Conservation (phyloP, 1,140 invertebrate genomes). For the Mesaphorura yosii region DNA sequence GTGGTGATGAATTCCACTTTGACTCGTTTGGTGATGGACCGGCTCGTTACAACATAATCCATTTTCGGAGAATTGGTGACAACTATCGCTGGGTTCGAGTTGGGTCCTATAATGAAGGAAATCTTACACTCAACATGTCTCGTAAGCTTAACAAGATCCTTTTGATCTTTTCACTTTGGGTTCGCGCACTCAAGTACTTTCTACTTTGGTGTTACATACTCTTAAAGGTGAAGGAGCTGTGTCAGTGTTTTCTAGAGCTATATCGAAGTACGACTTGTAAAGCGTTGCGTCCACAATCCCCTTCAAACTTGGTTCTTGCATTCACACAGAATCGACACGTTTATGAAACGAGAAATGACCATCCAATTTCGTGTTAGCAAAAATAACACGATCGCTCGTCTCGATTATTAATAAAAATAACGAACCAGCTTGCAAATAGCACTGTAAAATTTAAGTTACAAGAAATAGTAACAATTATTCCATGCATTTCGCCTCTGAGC, state of each 20-base stretch:
- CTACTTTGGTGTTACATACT: not conserved
- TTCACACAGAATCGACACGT: too few species aligned
- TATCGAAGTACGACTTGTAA: not conserved
- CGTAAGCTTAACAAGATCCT: slow-evolving; percentile 43
- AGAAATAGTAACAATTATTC: too few species aligned
- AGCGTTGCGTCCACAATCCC: not conserved
- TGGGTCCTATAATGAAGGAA: slow-evolving; percentile 66
- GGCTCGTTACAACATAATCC: slow-evolving; percentile 85
- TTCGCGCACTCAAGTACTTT: not conserved
- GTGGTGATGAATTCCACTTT: slow-evolving; percentile 79
- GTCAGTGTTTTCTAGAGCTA: not conserved
- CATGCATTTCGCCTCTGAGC: too few species aligned
- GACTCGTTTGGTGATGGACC: slow-evolving; percentile 81
- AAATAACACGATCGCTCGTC: too few species aligned
- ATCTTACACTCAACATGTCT: slow-evolving; percentile 63
- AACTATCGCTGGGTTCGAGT: slow-evolving; percentile 76
- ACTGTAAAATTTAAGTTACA: too few species aligned
- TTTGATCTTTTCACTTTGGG: not conserved
- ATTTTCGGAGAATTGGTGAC: slow-evolving; percentile 64
- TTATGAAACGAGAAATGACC: too few species aligned
- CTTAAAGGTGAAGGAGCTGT: not conserved
- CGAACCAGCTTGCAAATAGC: too few species aligned
- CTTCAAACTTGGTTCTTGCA: not conserved
- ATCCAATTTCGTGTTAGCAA: too few species aligned
- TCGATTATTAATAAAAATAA: too few species aligned